Conservation (phyloP, 2,113 vertebrate genomes). For the Empidonax traillii region DNA sequence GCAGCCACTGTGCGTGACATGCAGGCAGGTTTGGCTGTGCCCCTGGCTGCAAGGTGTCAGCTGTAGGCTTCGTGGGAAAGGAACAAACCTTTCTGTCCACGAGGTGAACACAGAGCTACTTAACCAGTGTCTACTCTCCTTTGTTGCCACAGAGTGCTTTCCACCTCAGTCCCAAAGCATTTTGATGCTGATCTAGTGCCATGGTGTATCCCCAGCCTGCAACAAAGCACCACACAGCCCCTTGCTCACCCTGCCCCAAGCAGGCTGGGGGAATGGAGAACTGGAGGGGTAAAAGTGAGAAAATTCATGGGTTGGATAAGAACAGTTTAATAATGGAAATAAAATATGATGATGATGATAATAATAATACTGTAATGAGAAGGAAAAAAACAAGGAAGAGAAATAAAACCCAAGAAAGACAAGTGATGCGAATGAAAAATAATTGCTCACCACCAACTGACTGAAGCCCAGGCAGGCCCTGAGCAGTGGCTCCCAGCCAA, state of each 20-base stretch:
- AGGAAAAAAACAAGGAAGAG: not conserved
- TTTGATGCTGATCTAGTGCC: not conserved
- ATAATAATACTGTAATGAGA: not conserved
- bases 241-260: not conserved
- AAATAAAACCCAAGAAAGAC: not conserved
- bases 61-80: not conserved
- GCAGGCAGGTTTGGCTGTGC: not conserved
- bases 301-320: not conserved
- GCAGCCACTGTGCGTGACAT: accelerated
- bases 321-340: not conserved
- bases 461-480: not conserved
- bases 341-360: not conserved
- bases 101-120: not conserved
- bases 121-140: not conserved
- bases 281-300: not conserved
- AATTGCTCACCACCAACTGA: not conserved
- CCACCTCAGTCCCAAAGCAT: not conserved
- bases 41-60: not conserved
- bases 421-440: not conserved
- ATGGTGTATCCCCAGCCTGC: not conserved
- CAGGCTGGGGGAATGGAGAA: not conserved
- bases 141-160: not conserved
- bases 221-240: not conserved
- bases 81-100: not conserved
- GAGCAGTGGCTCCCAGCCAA: not conserved